Conservation (phyloP, 2,888 invertebrate species). For the Fragum whitleyi region DNA sequence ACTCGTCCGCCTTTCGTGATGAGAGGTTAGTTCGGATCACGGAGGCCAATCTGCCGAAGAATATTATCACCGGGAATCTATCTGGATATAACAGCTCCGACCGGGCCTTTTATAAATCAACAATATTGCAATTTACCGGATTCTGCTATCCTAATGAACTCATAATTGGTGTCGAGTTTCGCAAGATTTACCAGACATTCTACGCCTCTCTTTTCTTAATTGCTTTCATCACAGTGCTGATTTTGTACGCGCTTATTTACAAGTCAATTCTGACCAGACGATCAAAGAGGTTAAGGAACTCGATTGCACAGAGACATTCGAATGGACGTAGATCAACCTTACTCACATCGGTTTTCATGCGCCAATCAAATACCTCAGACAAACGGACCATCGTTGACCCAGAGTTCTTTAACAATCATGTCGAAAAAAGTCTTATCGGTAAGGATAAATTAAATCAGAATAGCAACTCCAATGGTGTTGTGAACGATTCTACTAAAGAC, state of each 20-base stretch:
- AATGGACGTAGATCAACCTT: slow-evolving; percentile 41
- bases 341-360: slow-evolving; percentile 37
- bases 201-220: slow-evolving; percentile 68
- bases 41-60: background rate
- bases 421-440: background rate
- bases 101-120: slow-evolving; percentile 1
- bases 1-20: slow-evolving; percentile 8
- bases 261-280: slow-evolving; percentile 62
- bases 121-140: slow-evolving; percentile 43
- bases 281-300: slow-evolving; percentile 52
- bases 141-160: slow-evolving; percentile 63
- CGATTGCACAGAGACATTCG: slow-evolving; percentile 32
- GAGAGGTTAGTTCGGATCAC: slow-evolving; percentile 13
- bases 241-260: slow-evolving; percentile 66
- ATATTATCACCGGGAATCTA: slow-evolving; percentile 8
- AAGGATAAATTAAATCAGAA: background rate
- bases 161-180: slow-evolving; percentile 50
- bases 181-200: slow-evolving; percentile 65
- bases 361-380: slow-evolving; percentile 32
- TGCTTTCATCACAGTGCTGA: slow-evolving; percentile 61
- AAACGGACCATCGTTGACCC: slow-evolving; percentile 3
- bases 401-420: slow-evolving; percentile 21
- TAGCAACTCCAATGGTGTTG: background rate
- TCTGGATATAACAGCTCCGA: slow-evolving; percentile 22
- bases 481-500: background rate